Evolutionary conservation across 2,888 invertebrate genomes (phyloP).

Genomic region (Adineta ricciae): DNA sequence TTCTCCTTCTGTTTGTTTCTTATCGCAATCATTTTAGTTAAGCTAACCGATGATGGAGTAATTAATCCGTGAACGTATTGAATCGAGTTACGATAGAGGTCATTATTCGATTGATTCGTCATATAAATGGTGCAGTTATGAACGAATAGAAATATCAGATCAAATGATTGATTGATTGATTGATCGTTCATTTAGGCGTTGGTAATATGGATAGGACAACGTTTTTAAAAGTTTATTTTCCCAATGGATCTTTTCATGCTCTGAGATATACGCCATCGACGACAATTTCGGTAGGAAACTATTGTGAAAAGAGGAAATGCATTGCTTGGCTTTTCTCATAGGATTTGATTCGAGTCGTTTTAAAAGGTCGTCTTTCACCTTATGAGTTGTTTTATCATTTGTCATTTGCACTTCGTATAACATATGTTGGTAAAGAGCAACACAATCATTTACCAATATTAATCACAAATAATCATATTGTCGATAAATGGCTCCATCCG

Average conservation of each 20-base stretch:
- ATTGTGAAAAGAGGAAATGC: no score
- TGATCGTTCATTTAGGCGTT: background rate
- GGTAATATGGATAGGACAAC: background rate
- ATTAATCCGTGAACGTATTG: background rate
- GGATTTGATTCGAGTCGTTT: background rate
- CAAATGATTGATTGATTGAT: background rate
- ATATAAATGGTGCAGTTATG: background rate
- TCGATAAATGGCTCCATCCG: slow-evolving; percentile 8
- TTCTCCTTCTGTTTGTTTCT: background rate
- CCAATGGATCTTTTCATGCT: slow-evolving; percentile 6
- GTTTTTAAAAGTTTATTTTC: slow-evolving; percentile 9
- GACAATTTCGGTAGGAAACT: background rate
- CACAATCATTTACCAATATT: background rate
- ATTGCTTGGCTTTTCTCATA: background rate
- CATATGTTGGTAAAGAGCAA: background rate
- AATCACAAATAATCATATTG: background rate
- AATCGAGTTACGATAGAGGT: background rate
- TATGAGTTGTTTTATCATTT: background rate
- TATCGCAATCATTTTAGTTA: background rate
- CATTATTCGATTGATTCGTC: background rate
- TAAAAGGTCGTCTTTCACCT: slow-evolving; percentile 3
- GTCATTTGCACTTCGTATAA: slow-evolving; percentile 5
- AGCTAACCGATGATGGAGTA: background rate
- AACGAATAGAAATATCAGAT: background rate
- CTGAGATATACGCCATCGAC: background rate